A percentile compares a stretch with the other conserved stretches of the same genome.
These are phyloP conservation scores for Microdon myrmicae DNA, from an alignment of 2,888 invertebrate genomes.

Conservation along the genomic window DNA sequence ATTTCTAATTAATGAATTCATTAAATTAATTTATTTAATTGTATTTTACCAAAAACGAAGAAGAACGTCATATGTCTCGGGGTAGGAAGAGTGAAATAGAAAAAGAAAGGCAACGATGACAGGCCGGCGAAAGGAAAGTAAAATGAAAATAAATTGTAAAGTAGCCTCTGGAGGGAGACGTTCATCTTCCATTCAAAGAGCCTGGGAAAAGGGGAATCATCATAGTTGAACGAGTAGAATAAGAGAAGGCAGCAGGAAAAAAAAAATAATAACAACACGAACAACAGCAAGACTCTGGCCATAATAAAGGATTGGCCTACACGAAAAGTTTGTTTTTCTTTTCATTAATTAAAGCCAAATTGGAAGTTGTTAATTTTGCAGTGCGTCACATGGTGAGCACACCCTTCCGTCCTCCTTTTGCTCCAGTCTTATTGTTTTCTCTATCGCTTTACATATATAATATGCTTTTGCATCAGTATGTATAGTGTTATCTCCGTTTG, in stretches of 20 bases:
- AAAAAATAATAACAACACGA: constrained; percentile 8
- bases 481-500: background rate
- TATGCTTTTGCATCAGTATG: background rate
- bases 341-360: constrained; percentile 53
- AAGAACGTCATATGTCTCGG: background rate
- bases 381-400: constrained; percentile 45
- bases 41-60: constrained; percentile 36
- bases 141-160: too few species aligned
- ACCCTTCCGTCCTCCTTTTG: background rate
- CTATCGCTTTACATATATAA: background rate
- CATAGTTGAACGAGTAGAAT: constrained; percentile 23
- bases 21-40: constrained; percentile 53
- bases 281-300: constrained; percentile 8
- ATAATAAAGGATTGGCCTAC: constrained; percentile 51
- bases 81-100: background rate
- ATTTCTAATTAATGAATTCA: constrained; percentile 52
- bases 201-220: constrained; percentile 27
- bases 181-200: background rate
- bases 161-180: too few species aligned
- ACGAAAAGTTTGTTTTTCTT: constrained; percentile 52
- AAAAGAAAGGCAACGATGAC: background rate
- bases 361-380: constrained; percentile 53
- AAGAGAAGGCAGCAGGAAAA: constrained; percentile 5
- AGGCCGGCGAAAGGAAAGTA: too few species aligned
- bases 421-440: constrained; percentile 2